Base-by-base conservation (phyloP, 2,113 vertebrate genomes). In the Tragelaphus scriptus region DNA sequence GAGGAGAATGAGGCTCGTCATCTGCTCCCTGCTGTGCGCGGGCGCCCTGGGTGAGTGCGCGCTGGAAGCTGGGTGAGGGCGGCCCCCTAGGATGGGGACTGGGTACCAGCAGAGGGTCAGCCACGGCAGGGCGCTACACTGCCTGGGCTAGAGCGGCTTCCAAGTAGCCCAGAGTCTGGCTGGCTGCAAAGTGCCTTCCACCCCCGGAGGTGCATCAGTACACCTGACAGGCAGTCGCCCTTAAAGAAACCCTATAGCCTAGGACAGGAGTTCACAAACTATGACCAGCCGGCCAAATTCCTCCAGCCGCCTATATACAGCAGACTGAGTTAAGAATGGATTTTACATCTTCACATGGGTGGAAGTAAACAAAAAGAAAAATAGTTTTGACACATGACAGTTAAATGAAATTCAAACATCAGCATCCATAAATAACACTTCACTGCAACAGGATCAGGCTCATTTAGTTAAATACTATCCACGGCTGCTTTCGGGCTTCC, bases 31-130 rank as follows among this genome's bases (percentile, higher is more conserved):
- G 75, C 96, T 97, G 6, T 96, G 75, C 32, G 49, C 59, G 0
- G 95, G 59, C 51, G 26, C 53, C 14, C 90, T 98, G 77, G 97
- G 97, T 97, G 95, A 98, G 97, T 97, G 36, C 5, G 1, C 79
- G 5, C 55, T 0, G 65, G 36, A 56, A 25, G 30, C 49, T 0
- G 77, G 36, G 14, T 47, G 75, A 40, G 75, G 19, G 6, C 10
- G 11, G 85, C 40, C 7, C 15, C 7, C 8, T 26, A 13, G 25
- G 32, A 32, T 28, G 17, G 53, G 63, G 16, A 36, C 53, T 7
- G 5, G 36, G 63, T 14, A 36, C 75, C 51, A 9, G 30, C 36
- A 1, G 13, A 80, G 4, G 59, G 59, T 40, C 82, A 68, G 59
- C 53, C 9, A 8, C 12, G 2, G 90, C 6, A 2, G 79, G 51